Conservation (phyloP, 2,797 vertebrate species). For the Siniperca scherzeri region DNA sequence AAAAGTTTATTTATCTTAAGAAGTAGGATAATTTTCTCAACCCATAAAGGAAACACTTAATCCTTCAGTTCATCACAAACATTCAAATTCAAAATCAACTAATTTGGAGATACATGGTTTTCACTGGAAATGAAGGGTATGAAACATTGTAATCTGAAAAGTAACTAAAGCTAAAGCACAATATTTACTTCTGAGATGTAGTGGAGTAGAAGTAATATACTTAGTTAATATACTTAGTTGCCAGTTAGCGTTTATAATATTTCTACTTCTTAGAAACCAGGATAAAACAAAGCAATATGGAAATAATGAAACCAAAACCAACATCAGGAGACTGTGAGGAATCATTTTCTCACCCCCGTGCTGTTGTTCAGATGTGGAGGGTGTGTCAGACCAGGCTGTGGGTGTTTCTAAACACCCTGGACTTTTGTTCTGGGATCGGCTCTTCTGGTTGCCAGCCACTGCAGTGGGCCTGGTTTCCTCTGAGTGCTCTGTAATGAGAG, state of each 20-base stretch:
- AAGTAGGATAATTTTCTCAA: no score
- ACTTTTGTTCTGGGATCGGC: constrained; percentile 14
- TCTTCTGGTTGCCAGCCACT: constrained; percentile 22
- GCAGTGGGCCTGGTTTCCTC: constrained; percentile 11
- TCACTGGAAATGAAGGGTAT: no score
- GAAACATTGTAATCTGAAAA: no score
- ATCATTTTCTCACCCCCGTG: background rate
- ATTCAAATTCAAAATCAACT: no score
- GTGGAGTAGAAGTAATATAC: no score
- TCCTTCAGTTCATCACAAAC: no score
- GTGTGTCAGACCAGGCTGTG: constrained; percentile 37
- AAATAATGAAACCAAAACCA: constrained; percentile 32
- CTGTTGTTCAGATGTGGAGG: constrained; percentile 25
- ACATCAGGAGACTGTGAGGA: constrained; percentile 15
- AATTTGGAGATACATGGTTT: no score
- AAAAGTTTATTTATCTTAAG: no score
- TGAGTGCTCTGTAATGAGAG: constrained; percentile 12
- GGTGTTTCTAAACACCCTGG: constrained; percentile 25
- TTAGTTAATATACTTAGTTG: no score
- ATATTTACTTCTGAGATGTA: no score
- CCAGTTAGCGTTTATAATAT: background rate
- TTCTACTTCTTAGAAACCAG: background rate
- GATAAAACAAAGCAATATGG: constrained; percentile 45
- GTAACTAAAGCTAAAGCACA: no score
- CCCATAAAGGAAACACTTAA: no score